These are phyloP conservation scores for Psittacus erithacus DNA, from an alignment of 2,113 vertebrate species.

Conservation along the genomic window DNA sequence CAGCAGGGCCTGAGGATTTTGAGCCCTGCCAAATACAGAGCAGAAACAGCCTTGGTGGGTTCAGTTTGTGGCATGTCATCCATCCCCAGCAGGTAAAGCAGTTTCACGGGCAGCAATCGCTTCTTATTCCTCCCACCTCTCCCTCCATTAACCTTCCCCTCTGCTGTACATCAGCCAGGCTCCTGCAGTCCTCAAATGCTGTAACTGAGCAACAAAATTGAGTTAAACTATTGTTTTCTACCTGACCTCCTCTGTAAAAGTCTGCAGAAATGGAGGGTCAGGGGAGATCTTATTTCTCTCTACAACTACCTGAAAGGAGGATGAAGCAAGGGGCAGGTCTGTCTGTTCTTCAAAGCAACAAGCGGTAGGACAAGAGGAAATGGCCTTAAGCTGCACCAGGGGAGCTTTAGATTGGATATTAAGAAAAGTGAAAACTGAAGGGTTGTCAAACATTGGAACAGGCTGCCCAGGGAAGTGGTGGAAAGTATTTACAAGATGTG, in stretches of 20 bases:
- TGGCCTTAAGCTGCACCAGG: background rate
- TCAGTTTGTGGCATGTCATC: fast-evolving
- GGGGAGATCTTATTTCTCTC: background rate
- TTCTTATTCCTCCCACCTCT: background rate
- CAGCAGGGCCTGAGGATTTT: background rate
- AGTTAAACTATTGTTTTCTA: background rate
- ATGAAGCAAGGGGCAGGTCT: fast-evolving
- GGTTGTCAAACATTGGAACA: background rate
- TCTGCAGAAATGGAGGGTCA: background rate
- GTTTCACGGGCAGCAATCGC: background rate
- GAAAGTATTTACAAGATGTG: background rate
- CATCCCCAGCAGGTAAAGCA: background rate
- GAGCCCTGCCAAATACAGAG: fast-evolving
- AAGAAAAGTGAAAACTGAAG: background rate
- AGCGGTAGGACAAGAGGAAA: background rate
- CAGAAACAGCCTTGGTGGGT: fast-evolving
- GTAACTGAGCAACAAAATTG: background rate
- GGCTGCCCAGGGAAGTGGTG: background rate
- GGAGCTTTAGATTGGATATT: background rate
- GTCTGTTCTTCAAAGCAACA: background rate
- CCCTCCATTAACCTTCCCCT: background rate
- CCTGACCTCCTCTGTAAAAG: background rate
- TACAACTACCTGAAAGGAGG: background rate
- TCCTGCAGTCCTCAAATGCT: background rate
- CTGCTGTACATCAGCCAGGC: background rate